Base-by-base conservation (phyloP, 2,888 invertebrate species). In the Elmis aenea region DNA sequence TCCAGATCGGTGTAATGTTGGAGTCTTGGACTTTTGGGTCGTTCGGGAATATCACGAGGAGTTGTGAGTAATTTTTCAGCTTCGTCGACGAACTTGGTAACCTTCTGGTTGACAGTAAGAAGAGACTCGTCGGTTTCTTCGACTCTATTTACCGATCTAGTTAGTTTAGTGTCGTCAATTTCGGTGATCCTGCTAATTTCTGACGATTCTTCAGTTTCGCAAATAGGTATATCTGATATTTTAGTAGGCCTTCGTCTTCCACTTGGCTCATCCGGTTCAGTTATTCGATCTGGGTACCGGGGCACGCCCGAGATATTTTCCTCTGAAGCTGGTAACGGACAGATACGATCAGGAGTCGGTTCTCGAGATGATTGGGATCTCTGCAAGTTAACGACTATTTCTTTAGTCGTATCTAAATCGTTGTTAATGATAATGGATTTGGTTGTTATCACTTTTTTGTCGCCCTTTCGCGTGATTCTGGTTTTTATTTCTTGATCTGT, bases 291-390 rank as follows among this genome's bases (percentile, higher is more conserved):
- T 0, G 86, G 85, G 57, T 81, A 83, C 34, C 85, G 73, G 2
- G 83, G 81, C 33, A 73, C 74, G 27, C 77, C 72, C 40, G 76
- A 75, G 27, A 76, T 76, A 28, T 70, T 68, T 21, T 70, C 67
- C 4, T 75, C 72, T 21, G 74, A 73, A 3, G 81, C 72, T 1
- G 82, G 82, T 5, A 77, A 75, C 1, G 83, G 82, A 51, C 81
- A 79, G 34, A 83, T 75, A 41, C 79, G 74, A 56, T 84, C 83
- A 0, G 85, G 85, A 3, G 84, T 82, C 29, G 81, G 81, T 62
- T 85, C 85, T 10, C 85, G 68, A 0, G 85, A 84, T 28, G 85
- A 85, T 63, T 81, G 83, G 0, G 84, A 83, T 58, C 79, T 77
- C 58, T 81, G 78, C 26, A 83, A 74, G 58, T 83, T 81, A 37